Evolutionary conservation across 1,140 invertebrate genomes (phyloP).

Genomic region (Spodoptera frugiperda): DNA sequence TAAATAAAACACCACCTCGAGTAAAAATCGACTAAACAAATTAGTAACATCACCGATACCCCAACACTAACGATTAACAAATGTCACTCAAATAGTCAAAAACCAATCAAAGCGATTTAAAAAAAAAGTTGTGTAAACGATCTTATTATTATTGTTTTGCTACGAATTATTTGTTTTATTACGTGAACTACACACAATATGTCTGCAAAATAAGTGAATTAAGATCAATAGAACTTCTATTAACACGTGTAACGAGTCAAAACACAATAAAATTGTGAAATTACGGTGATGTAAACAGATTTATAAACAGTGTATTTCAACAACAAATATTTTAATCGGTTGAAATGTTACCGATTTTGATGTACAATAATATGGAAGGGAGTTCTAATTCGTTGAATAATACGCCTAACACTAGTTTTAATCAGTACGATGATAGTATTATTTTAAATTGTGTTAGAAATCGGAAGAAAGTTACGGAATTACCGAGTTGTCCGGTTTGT

Average conservation of each 20-base stretch:
- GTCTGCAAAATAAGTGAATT: constrained; percentile 70
- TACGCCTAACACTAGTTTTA: constrained; percentile 61
- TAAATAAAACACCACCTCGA: background rate
- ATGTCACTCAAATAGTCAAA: constrained; percentile 47
- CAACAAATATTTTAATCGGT: constrained; percentile 56
- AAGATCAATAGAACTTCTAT: constrained; percentile 65
- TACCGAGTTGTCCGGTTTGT: constrained; percentile 82
- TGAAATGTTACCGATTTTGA: constrained; percentile 79
- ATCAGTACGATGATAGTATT: constrained; percentile 73
- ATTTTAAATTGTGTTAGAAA: constrained; percentile 80
- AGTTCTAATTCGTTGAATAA: constrained; percentile 68
- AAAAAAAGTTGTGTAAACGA: constrained; percentile 56
- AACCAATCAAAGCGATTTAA: constrained; percentile 50
- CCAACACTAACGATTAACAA: constrained; percentile 30
- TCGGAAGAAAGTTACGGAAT: constrained; percentile 80
- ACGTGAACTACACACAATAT: constrained; percentile 54
- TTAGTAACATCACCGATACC: background rate
- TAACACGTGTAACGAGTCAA: constrained; percentile 53
- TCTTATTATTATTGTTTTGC: constrained; percentile 58
- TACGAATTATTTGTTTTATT: constrained; percentile 53
- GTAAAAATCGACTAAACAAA: constrained; percentile 20
- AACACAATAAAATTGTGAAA: constrained; percentile 57
- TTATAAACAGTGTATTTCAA: constrained; percentile 58
- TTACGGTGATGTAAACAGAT: constrained; percentile 78
- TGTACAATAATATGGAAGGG: constrained; percentile 80